Evolutionary conservation across 2,888 invertebrate genomes (phyloP), one percentile per base, ranked within the genome.

Genomic region (Xanthorhoe designata): DNA sequence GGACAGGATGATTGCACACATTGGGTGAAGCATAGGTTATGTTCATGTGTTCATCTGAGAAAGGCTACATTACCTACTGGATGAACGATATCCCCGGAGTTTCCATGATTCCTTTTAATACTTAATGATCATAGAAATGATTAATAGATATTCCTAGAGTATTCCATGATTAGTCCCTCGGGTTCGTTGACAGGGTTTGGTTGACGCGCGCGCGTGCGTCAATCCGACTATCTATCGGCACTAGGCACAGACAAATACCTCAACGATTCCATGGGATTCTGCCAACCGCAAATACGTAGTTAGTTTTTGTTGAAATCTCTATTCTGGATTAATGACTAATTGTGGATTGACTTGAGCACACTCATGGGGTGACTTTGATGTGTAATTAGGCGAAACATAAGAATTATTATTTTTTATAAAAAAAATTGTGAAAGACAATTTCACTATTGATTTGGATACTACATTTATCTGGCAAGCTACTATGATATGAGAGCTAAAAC

Each of bases 191-290:
- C 85, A 84, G 82, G 68, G 80, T 83, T 81, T 80, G 78, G 57
- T 68, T 86, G 87, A 87, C 84, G 84, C 79, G 79, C 71, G 69
- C 72, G 72, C 68, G 71, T 89, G 87, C 84, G 87, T 88, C 88
- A 88, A 69, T 71, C 70, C 75, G 75, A 35, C 15, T 45, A 82
- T 3, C 84, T 81, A 80, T 81, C 77, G 75, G 68, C 63, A 56
- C 66, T 67, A 66, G 64, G 57, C 58, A 52, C 75, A 80, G 77
- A 78, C 76, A 75, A 83, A 81, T 78, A 80, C 71, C 75, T 75
- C 75, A 73, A 79, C 74, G 77, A 77, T 78, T 78, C 71, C 68
- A 71, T 75, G 72, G 74, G 65, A 77, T 74, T 62, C 72, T 85
- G 87, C 88, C 88, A 88, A 86, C 74, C 74, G 69, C 58, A 65